A percentile compares a stretch with the other conserved stretches of the same genome.
phyloP scores from a whole-genome alignment of 2,888 invertebrate genomes.

The Yponomeuta evonymella region DNA sequence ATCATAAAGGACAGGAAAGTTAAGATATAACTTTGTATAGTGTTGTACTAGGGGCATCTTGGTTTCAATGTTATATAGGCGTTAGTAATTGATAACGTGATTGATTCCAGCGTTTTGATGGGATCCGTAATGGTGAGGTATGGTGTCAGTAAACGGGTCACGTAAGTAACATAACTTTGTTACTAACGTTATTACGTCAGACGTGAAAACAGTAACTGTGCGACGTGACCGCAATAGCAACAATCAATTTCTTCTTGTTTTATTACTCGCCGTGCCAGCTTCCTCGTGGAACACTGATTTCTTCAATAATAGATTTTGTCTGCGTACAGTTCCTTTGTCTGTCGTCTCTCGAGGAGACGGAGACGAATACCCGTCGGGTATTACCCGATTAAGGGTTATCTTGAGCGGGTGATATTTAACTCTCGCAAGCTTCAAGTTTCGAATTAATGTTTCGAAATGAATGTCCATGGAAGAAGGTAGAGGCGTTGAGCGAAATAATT shows the following conservation, averaged over 20 bases:
- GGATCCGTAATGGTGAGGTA: conserved; percentile 33
- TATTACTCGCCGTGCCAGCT: conserved; percentile 47
- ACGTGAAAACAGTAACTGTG: conserved; percentile 73
- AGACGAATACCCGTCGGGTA: background rate
- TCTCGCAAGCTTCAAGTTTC: background rate
- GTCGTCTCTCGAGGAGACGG: background rate
- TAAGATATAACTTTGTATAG: background rate
- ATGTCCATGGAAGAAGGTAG: conserved; percentile 2
- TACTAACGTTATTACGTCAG: conserved; percentile 72
- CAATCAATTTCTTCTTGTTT: conserved; percentile 69
- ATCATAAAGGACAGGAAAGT: no score
- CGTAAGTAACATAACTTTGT: conserved; percentile 69
- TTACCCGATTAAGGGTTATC: background rate
- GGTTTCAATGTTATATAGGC: background rate
- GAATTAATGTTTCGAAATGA: background rate
- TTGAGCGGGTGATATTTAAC: background rate
- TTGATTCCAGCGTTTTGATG: conserved; percentile 12
- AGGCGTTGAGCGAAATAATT: conserved; percentile 22
- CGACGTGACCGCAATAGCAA: conserved; percentile 72
- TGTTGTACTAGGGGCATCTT: background rate
- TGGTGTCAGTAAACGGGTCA: conserved; percentile 53
- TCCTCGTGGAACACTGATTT: conserved; percentile 45
- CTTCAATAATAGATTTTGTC: conserved; percentile 26
- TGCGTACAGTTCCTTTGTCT: background rate
- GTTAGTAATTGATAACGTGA: conserved; percentile 10